phyloP scores from a whole-genome alignment of 2,113 vertebrate species.

The Colinus virginianus region DNA sequence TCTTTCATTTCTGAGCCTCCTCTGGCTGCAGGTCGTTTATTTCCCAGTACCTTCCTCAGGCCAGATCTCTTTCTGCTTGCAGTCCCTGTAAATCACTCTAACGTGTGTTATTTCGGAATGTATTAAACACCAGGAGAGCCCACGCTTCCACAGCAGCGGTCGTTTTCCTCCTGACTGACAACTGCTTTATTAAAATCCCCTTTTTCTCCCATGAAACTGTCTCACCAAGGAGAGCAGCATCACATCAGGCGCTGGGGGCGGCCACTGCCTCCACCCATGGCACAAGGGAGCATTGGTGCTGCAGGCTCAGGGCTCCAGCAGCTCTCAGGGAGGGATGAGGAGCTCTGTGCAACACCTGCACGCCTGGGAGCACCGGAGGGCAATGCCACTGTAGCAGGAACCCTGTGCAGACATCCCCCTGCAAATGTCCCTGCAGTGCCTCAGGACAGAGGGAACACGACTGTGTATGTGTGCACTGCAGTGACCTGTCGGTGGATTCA shows the following conservation, averaged over 20 bases:
- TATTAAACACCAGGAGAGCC: neutral
- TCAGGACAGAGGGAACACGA: neutral
- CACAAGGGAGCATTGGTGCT: neutral
- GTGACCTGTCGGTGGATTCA: neutral
- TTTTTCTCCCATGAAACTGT: neutral
- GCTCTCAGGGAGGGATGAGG: neutral
- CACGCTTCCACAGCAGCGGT: neutral
- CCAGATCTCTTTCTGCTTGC: neutral
- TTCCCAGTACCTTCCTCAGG: neutral
- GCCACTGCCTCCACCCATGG: rapidly evolving
- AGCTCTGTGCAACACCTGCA: neutral
- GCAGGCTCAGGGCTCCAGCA: neutral
- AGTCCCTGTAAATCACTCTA: neutral
- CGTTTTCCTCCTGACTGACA: neutral
- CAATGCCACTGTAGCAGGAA: neutral
- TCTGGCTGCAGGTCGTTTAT: neutral
- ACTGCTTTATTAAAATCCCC: neutral
- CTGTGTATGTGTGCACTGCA: neutral
- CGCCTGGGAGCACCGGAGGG: rapidly evolving
- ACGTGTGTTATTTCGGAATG: neutral
- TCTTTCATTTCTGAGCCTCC: neutral
- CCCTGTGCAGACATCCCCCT: neutral
- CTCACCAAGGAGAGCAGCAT: neutral
- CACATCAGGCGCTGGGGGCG: neutral
- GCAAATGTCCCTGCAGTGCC: neutral